Conservation (phyloP, 2,888 invertebrate species). For the Rhodophaea formosa region DNA sequence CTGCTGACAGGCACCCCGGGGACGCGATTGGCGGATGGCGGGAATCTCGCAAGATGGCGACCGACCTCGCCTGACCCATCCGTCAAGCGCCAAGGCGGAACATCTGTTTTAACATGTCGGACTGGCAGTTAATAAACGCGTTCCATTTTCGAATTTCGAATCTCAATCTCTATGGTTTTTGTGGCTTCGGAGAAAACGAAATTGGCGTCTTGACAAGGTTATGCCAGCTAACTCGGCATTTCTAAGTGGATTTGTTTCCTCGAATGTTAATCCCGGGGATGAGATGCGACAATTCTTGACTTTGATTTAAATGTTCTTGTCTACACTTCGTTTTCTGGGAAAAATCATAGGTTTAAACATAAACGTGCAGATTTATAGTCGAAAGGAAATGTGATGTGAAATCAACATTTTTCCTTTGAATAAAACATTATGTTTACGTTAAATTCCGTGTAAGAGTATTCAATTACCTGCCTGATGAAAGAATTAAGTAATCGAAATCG, state of each 20-base stretch:
- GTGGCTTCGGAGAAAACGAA: constrained; percentile 18
- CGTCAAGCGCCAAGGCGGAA: constrained; percentile 71
- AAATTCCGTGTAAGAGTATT: constrained; percentile 11
- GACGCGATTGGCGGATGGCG: constrained; percentile 70
- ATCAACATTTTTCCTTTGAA: constrained; percentile 9
- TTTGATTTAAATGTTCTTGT: constrained; percentile 28
- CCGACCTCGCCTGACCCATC: constrained; percentile 75
- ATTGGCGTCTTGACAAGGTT: constrained; percentile 15
- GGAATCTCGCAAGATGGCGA: constrained; percentile 71
- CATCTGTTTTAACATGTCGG: constrained; percentile 77
- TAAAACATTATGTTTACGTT: constrained; percentile 5
- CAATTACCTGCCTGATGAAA: constrained; percentile 8
- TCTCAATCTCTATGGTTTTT: constrained; percentile 25
- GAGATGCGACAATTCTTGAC: constrained; percentile 21
- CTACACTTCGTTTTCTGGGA: constrained; percentile 22
- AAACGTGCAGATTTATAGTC: neutral
- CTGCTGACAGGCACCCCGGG: constrained; percentile 66
- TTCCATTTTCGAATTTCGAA: constrained; percentile 51
- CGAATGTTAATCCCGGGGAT: constrained; percentile 22
- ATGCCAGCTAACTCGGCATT: constrained; percentile 3
- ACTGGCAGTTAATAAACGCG: constrained; percentile 68
- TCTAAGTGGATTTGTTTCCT: constrained; percentile 23
- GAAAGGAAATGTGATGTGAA: neutral
- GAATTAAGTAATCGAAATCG: constrained; percentile 1
- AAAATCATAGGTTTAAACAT: neutral